Evolutionary conservation across 2,888 invertebrate genomes (phyloP), one percentile per base, ranked within the genome.

Genomic region (Diarsia rubi): DNA sequence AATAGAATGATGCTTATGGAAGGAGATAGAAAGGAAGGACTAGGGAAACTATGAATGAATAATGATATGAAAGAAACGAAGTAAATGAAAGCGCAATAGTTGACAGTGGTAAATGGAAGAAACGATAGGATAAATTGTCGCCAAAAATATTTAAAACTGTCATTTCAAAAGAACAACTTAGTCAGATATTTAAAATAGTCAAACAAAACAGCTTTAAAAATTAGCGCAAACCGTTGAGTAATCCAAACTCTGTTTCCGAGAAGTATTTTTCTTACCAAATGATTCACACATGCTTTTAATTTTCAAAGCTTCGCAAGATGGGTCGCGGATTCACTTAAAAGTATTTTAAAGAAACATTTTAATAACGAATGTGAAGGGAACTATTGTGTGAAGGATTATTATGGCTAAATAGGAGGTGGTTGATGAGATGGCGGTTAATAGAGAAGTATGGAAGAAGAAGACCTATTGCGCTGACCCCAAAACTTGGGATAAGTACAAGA

Each of bases 171-270:
- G 44, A 27, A 27, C 6, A 60, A 24, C n/a, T 79, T 54, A 64
- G 80, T 66, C 83, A 82, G 16, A 49, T 57, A 63, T 66, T 52
- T 57, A n/a, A 66, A 82, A 78, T 78, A 65, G 37, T 49, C 63
- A 42, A n/a, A 21, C 52, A 45, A 12, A 47, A 14, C 21, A 16
- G 59, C 19, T 31, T 16, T 8, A 67, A 73, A 47, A 68, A 83
- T 83, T 31, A 73, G 45, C 57, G 49, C 81, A 63, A 52, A 54
- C 31, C 5, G 69, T 81, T 81, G 81, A 81, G 75, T 84, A 81
- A 84, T 64, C 81, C n/a, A 59, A n/a, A n/a, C 19, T n/a, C 16
- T 27, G 4, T 84, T 81, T 84, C 81, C 1, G 16, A 54, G 81
- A 81, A 84, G 45, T 62, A 16, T 27, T 24, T 72, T 78, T 72